Conservation (phyloP, 2,888 invertebrate genomes). For the Pogonocherus hispidulus region DNA sequence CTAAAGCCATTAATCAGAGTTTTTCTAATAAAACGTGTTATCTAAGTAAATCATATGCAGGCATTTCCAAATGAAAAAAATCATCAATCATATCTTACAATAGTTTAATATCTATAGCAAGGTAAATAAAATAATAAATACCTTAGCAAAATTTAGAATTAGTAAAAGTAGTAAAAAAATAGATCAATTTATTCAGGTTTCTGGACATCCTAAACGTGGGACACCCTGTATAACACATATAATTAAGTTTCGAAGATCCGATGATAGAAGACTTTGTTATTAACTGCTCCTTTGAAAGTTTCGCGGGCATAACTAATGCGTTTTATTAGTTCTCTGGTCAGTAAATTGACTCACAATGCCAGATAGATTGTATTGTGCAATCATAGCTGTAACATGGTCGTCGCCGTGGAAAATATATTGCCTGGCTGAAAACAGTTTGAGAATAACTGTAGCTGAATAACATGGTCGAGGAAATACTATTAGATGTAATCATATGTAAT, state of each 20-base stretch:
- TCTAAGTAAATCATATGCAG: no score
- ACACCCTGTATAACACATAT: background rate
- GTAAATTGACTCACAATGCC: background rate
- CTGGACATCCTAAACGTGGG: no score
- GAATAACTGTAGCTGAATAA: background rate
- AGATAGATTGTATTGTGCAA: background rate
- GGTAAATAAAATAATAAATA: no score
- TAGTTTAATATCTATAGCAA: no score
- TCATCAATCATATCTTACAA: no score
- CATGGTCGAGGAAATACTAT: background rate
- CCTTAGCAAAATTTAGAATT: no score
- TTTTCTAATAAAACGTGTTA: no score
- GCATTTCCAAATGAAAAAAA: no score
- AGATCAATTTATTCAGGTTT: no score
- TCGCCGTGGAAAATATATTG: background rate
- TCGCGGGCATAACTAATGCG: conserved; percentile 12
- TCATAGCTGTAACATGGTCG: background rate
- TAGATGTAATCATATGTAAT: background rate
- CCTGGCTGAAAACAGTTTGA: background rate
- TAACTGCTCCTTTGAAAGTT: conserved; percentile 16
- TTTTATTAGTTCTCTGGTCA: conserved; percentile 13
- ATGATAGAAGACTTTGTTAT: conserved; percentile 24
- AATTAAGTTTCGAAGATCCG: conserved; percentile 23
- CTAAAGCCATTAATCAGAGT: no score
- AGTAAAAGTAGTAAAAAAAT: no score